These are phyloP conservation scores for Lasioglossum leucozonium DNA, from an alignment of 2,888 invertebrate genomes.

Conservation along the genomic window DNA sequence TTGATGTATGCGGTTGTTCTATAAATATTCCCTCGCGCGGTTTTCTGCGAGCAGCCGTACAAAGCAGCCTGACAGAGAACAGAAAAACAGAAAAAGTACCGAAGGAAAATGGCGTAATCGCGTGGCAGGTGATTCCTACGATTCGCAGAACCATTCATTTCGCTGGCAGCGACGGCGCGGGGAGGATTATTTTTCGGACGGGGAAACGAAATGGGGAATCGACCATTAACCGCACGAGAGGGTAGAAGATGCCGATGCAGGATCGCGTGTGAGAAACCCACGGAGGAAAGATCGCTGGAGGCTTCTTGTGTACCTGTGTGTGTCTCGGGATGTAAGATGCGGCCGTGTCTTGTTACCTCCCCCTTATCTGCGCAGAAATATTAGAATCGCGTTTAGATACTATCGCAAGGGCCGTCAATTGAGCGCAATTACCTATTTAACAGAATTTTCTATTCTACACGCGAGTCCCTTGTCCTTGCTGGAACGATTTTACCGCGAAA, in stretches of 20 bases:
- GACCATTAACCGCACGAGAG: slow-evolving; percentile 72
- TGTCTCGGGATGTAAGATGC: slow-evolving; percentile 36
- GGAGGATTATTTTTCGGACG: slow-evolving; percentile 60
- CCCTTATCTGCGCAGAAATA: slow-evolving; percentile 11
- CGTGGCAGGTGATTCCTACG: slow-evolving; percentile 18
- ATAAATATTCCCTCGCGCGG: not conserved
- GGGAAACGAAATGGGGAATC: slow-evolving; percentile 59
- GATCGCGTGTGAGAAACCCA: slow-evolving; percentile 67
- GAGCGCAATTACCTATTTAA: not conserved
- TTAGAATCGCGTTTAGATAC: slow-evolving; percentile 15
- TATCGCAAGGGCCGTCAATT: not conserved
- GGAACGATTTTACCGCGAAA: not conserved
- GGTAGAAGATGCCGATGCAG: slow-evolving; percentile 54
- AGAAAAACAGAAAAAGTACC: slow-evolving; percentile 4
- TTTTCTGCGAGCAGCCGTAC: no score
- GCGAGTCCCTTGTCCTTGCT: not conserved
- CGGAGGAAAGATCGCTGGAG: slow-evolving; percentile 40
- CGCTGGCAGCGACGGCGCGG: slow-evolving; percentile 16
- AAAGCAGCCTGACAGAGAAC: not conserved
- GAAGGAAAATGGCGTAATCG: slow-evolving; percentile 26
- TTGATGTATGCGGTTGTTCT: not conserved
- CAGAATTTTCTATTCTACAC: not conserved
- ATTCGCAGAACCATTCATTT: slow-evolving; percentile 32
- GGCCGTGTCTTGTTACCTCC: slow-evolving; percentile 27
- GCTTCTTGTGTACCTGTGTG: slow-evolving; percentile 26